Percentiles rank a stretch among this genome's conserved stretches.
Evolutionary conservation across 2,888 invertebrate species (phyloP).

Genomic region (Protonemura montana): DNA sequence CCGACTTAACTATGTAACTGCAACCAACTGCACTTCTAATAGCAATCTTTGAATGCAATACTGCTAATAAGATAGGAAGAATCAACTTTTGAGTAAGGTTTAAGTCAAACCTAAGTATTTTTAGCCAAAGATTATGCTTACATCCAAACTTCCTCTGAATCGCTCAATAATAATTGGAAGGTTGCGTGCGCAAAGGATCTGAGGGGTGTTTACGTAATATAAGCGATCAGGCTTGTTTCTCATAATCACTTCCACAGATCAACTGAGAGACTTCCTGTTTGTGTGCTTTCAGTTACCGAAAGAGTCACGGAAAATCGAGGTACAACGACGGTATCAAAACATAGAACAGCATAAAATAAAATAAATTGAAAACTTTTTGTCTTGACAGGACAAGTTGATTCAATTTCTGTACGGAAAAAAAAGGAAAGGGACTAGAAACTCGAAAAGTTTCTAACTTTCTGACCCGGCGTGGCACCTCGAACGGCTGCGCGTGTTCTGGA

Average conservation of each 20-base stretch:
- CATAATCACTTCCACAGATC: background rate
- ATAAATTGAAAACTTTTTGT: background rate
- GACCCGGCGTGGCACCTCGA: background rate
- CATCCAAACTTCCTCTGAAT: background rate
- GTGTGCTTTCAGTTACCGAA: background rate
- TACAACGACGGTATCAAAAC: background rate
- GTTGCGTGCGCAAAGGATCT: background rate
- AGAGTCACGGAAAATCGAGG: background rate
- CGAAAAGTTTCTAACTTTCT: background rate
- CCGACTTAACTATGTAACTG: no score
- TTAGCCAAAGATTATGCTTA: background rate
- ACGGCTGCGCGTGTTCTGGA: background rate
- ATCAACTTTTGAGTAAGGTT: no score
- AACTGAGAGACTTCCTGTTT: background rate
- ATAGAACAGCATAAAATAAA: background rate
- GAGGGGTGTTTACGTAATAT: background rate
- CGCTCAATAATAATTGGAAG: background rate
- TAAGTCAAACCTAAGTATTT: background rate
- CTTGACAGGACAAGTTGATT: background rate
- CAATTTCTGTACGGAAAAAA: background rate
- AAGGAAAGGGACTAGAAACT: background rate
- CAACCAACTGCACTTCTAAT: no score
- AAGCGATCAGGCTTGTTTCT: background rate
- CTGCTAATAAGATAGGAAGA: no score
- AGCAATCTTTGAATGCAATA: no score